Percentiles rank a stretch among this genome's conserved stretches.
phyloP scores from a whole-genome alignment of 53 echinoderm and acorn worm species.

The Zoroaster sp. region DNA sequence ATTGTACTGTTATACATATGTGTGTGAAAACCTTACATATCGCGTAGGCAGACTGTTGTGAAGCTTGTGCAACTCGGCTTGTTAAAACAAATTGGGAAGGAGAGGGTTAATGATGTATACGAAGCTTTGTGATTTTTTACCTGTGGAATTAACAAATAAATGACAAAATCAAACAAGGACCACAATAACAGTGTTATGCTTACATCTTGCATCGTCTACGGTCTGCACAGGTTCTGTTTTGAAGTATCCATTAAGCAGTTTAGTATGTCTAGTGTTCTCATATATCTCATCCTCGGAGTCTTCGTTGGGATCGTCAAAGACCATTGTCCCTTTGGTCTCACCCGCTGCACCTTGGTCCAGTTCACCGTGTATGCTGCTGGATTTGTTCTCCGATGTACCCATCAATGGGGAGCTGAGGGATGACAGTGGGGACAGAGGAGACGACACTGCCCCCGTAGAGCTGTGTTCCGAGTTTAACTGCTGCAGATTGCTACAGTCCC shows the following conservation, averaged over 20 bases:
- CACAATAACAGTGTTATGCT: not conserved
- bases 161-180: too few species aligned
- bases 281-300: conserved; percentile 58
- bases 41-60: too few species aligned
- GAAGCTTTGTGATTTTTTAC: too few species aligned
- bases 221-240: conserved; percentile 60
- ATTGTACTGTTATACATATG: too few species aligned
- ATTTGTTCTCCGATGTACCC: not conserved
- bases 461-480: conserved; percentile 11
- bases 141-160: too few species aligned
- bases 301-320: conserved; percentile 36
- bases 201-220: conserved; percentile 79
- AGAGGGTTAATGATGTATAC: too few species aligned
- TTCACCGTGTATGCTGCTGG: conserved; percentile 35
- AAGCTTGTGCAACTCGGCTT: too few species aligned
- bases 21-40: too few species aligned
- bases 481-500: conserved; percentile 35
- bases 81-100: too few species aligned
- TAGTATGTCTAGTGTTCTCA: conserved; percentile 55
- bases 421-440: conserved; percentile 29
- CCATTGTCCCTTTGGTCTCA: not conserved
- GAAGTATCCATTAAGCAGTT: conserved; percentile 75
- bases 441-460: conserved; percentile 21
- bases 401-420: conserved; percentile 48
- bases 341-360: conserved; percentile 27